A percentile compares a stretch with the other conserved stretches of the same genome.
Evolutionary conservation across 2,888 invertebrate genomes (phyloP).

Genomic region (Orchestes rusci): DNA sequence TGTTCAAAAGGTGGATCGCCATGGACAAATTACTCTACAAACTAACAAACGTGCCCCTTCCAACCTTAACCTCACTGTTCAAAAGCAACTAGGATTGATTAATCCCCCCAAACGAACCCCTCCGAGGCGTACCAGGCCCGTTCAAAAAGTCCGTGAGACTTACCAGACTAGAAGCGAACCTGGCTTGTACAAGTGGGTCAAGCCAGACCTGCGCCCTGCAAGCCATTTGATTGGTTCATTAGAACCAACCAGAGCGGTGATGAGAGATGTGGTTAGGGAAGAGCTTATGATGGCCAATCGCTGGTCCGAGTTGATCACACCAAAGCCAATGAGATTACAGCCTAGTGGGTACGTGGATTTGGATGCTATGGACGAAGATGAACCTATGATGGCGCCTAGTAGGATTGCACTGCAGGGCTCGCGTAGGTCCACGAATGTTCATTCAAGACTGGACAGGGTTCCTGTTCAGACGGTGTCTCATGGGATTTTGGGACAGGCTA

Average conservation of each 20-base stretch:
- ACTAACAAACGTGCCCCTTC: slow-evolving; percentile 43
- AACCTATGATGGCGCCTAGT: slow-evolving; percentile 34
- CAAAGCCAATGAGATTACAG: slow-evolving; percentile 20
- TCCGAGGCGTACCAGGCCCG: too few relatives aligned
- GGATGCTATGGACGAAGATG: slow-evolving; percentile 39
- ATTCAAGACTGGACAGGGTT: slow-evolving; percentile 46
- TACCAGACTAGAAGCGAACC: too few relatives aligned
- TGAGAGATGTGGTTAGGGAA: slow-evolving; percentile 30
- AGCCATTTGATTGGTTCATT: slow-evolving; percentile 33
- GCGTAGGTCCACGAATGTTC: slow-evolving; percentile 36
- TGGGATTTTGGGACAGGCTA: slow-evolving; percentile 36
- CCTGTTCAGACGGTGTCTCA: slow-evolving; percentile 37
- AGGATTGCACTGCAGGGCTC: slow-evolving; percentile 35
- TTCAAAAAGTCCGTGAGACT: too few relatives aligned
- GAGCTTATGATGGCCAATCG: slow-evolving; percentile 27
- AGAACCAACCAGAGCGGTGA: slow-evolving; percentile 30
- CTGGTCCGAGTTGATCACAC: slow-evolving; percentile 31
- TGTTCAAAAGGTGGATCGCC: slow-evolving; percentile 46
- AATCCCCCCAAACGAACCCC: slow-evolving; percentile 15
- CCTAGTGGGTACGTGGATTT: slow-evolving; percentile 36
- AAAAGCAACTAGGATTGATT: slow-evolving; percentile 34
- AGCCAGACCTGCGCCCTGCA: slow-evolving; percentile 31
- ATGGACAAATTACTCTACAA: slow-evolving; percentile 49
- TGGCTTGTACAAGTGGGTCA: slow-evolving; percentile 34
- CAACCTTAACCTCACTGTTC: slow-evolving; percentile 40